Base-by-base conservation (phyloP, 2,797 vertebrate species). In the Euphonia xanthogaster region DNA sequence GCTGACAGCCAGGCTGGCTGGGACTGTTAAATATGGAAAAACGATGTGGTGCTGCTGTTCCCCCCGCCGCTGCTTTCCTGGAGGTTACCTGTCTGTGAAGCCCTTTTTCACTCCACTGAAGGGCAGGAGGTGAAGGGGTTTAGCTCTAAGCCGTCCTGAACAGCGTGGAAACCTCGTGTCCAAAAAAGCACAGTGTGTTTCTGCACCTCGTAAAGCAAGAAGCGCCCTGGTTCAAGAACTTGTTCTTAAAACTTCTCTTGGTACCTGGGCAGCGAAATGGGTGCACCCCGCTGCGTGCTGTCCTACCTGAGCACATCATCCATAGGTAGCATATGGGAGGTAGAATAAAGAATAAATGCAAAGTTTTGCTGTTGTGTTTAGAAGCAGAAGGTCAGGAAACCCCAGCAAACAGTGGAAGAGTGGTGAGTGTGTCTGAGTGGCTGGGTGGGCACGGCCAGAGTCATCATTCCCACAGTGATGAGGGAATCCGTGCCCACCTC, bases 281-380 rank as follows among this genome's bases (percentile, higher is more conserved):
- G 2, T 5, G 3, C 6, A 0, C 4, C 1, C 17, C 0, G 1
- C 19, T 10, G 6, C 0, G 0, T 2, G 14, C 37, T 12, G 35
- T 24, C 30, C 13, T 4, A 8, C 51, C 37, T 6, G 7, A 48
- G 44, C 42, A 5, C 22, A 4, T 2, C 23, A 18, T 12, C 30
- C 28, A 0, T 7, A 23, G 10, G 25, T 24, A 12, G 20, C 8
- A 3, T 21, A 14, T 5, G 14, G 14, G 25, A n/a, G 14, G 9
- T 14, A 20, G 35, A 58, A 58, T 28, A 37, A 25, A 16, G 7
- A 51, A 25, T 35, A 73, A 54, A 45, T 5, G 18, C 5, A 5
- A 24, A 14, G 31, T 19, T 45, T 23, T 42, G 30, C 14, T 33
- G 48, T 25, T 31, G 2, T 1, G 31, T 31, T 33, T 23, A 57